A percentile compares a stretch with the other conserved stretches of the same genome.
phyloP scores from a whole-genome alignment of 2,113 vertebrate genomes.

The Actenoides lindsayi region DNA sequence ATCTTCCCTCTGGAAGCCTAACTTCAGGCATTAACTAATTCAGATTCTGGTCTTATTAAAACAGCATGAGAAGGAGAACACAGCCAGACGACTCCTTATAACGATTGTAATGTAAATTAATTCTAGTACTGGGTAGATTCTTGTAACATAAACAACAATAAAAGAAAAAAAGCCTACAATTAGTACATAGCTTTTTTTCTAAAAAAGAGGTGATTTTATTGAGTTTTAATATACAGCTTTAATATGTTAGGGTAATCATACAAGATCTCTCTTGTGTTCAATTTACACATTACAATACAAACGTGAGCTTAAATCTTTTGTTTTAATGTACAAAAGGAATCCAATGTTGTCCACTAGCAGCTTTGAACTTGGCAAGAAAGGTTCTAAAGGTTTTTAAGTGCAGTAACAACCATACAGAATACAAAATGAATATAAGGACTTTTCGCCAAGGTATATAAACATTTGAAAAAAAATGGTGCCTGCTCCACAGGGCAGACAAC shows the following conservation, averaged over 20 bases:
- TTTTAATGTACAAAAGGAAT: constrained; percentile 86
- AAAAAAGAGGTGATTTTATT: constrained; percentile 85
- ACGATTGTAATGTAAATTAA: background rate
- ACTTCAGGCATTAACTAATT: constrained; percentile 25
- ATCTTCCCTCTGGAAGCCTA: constrained; percentile 35
- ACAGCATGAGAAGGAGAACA: background rate
- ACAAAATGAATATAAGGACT: constrained; percentile 72
- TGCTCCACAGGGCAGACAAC: constrained; percentile 86
- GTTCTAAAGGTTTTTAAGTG: constrained; percentile 74
- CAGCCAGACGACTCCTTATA: background rate
- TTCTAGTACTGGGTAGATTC: background rate
- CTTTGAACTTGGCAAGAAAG: constrained; percentile 87
- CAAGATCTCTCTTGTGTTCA: constrained; percentile 84
- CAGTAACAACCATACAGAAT: constrained; percentile 75
- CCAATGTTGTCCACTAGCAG: constrained; percentile 86
- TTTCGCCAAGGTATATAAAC: constrained; percentile 77
- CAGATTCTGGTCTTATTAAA: constrained; percentile 30
- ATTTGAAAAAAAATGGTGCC: constrained; percentile 75
- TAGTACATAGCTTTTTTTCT: background rate
- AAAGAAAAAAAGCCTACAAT: background rate
- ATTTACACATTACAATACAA: constrained; percentile 91
- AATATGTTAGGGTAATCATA: constrained; percentile 86
- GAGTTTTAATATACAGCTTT: constrained; percentile 90
- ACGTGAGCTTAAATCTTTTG: constrained; percentile 80
- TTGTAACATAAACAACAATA: background rate